Base-by-base conservation (phyloP, 2,797 vertebrate genomes). In the Macropodus opercularis region DNA sequence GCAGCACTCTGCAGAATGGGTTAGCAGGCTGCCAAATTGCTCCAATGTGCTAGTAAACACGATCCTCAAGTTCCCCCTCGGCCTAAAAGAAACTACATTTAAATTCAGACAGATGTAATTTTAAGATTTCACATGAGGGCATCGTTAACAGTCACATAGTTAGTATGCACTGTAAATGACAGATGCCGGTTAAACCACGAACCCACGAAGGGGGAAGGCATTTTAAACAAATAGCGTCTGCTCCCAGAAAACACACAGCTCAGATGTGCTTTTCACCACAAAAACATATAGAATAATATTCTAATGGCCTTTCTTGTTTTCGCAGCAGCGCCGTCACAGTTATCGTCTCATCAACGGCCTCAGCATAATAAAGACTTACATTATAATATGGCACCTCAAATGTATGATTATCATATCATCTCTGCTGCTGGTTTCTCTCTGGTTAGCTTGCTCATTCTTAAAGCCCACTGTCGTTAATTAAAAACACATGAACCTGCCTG, bases 401-500 rank as follows among this genome's bases (percentile, higher is more conserved):
- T 75, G 29, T 36, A 22, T 49, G 70, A 78, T 73, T 18, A 50
- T 31, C 39, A 3, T 32, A 49, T 38, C 40, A 47, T 38, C 34
- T 70, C 58, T 62, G 60, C 66, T 75, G 77, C 58, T 66, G 59
- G 27, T 67, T 61, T 35, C 56, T 59, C 54, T 68, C 43, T 48
- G 64, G 72, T 81, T 55, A 55, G 67, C 58, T 58, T 18, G 53
- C 83, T 83, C 67, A 60, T 69, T 79, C 83, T 80, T 72, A 75
- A 60, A 75, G 64, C 81, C 63, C 69, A 85, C 70, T 44, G 32
- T 68, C 67, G 81, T 85, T 89, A 90, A 90, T 91, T 87, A 86
- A 90, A 90, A 86, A 88, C 87, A 89, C 84, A 85, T 83, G 84
- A 87, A 87, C 81, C 77, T 87, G 77, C 72, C 75, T 82, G 87